Evolutionary conservation across 2,888 invertebrate species (phyloP), one percentile per base, ranked within the genome.

Genomic region (Microplitis manilae): DNA sequence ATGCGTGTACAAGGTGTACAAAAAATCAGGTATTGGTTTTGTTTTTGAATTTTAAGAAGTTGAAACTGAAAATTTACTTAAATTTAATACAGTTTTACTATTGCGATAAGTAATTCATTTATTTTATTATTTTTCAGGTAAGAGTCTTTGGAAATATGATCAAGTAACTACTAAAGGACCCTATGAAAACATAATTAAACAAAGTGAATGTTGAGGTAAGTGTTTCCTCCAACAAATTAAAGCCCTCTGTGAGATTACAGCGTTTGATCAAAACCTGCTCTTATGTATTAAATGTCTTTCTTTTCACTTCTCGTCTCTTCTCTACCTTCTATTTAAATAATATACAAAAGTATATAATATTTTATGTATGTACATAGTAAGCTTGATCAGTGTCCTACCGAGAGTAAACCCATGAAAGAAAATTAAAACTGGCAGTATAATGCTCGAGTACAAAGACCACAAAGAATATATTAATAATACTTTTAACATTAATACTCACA

Each of bases 181-280:
- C 40, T 20, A 69, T 61, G 61, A 68, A 62, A 68, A 75, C 41
- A 62, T 68, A 69, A 75, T 75, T 70, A 75, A 64, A 50, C 59
- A 75, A 69, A 75, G 61, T 75, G 64, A 75, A 75, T 75, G 64
- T 20, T 38, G 62, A 64, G 69, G 75, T 75, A 69, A 75, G 75
- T 75, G 62, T 70, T 75, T 69, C 41, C 69, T 30, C 38, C 73
- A 38, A 38, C 17, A 38, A 15, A 61, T 73, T 67, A 39, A 30
- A 61, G 15, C 17, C 20, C 65, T 73, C 41, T 59, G 30, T 38
- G 72, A 76, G 71, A 76, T 71, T 65, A 71, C 62, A 64, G 38
- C 61, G 61, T 78, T 78, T 75, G 75, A 78, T 75, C 78, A 67
- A 50, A 78, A 78, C 59, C 40, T 75, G 59, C 50, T 17, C 38